Percentiles rank a stretch among this genome's conserved stretches.
phyloP scores from a whole-genome alignment of 2,888 invertebrate species.

The Exocentrus adspersus region DNA sequence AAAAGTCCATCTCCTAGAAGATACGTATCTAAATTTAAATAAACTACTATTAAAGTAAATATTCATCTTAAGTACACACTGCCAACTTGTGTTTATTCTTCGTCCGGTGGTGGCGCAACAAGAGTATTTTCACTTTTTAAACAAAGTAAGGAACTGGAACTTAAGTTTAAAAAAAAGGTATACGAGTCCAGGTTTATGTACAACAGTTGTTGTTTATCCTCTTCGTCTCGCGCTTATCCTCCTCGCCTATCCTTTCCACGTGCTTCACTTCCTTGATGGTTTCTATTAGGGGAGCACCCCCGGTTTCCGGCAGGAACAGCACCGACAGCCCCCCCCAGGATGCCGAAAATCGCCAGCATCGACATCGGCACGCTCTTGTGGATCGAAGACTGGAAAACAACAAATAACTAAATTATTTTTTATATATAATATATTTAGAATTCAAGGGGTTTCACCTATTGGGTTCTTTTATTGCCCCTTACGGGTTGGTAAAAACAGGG shows the following conservation, averaged over 20 bases:
- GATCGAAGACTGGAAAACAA: conserved; percentile 69
- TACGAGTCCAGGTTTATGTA: conserved; percentile 23
- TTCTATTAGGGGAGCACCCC: conserved; percentile 65
- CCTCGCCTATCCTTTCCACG: conserved; percentile 27
- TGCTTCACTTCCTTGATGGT: conserved; percentile 51
- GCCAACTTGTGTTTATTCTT: conserved; percentile 7
- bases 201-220: conserved; percentile 47
- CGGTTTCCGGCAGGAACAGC: conserved; percentile 81
- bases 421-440: background rate
- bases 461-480: too few relatives aligned
- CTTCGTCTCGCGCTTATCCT: conserved; percentile 34
- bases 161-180: conserved; percentile 16
- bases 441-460: too few relatives aligned
- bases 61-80: conserved; percentile 24
- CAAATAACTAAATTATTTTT: background rate
- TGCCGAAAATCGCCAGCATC: conserved; percentile 74
- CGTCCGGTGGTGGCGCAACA: too few relatives aligned
- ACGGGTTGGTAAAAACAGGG: too few relatives aligned
- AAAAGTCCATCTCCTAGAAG: conserved; percentile 1
- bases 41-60: background rate
- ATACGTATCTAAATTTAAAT: background rate
- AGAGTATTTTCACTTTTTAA: conserved; percentile 27
- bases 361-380: conserved; percentile 77
- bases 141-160: conserved; percentile 23
- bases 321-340: conserved; percentile 78